Evolutionary conservation across 2,797 vertebrate genomes (phyloP).

Genomic region (Moxostoma hubbsi): DNA sequence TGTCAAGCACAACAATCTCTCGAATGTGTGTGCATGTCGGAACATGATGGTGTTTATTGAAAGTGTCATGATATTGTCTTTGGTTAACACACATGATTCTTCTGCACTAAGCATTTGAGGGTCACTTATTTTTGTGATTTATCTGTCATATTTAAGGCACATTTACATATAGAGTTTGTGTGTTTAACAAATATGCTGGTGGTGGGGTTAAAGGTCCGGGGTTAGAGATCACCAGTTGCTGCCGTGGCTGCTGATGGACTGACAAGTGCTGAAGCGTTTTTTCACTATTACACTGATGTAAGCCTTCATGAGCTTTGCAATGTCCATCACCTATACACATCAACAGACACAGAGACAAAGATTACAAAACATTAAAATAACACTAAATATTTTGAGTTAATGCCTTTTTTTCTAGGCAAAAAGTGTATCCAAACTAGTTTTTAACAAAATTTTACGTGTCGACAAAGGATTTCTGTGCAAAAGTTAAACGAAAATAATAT

Average conservation of each 20-base stretch:
- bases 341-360: conserved; percentile 29
- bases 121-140: not conserved
- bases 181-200: conserved; percentile 1
- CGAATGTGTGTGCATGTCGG: conserved; percentile 11
- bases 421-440: no score
- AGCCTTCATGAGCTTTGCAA: conserved; percentile 98
- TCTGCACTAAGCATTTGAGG: not conserved
- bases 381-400: no score
- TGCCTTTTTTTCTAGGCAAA: no score
- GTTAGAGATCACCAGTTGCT: conserved; percentile 85
- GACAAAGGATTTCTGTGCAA: no score
- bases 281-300: conserved; percentile 99
- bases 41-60: not conserved
- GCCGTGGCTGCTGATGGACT: conserved; percentile 89
- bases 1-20: conserved; percentile 29
- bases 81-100: not conserved
- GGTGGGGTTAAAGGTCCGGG: conserved; percentile 11
- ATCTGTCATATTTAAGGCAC: not conserved
- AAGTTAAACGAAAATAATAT: no score
- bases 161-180: not conserved
- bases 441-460: no score
- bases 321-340: conserved; percentile 89
- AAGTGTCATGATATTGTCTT: conserved; percentile 31
- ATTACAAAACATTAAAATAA: no score
- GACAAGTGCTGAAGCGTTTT: conserved; percentile 94